A percentile compares a stretch with the other conserved stretches of the same genome.
These are phyloP conservation scores for Thelaira solivaga DNA, from an alignment of 2,888 invertebrate species.

Conservation along the genomic window DNA sequence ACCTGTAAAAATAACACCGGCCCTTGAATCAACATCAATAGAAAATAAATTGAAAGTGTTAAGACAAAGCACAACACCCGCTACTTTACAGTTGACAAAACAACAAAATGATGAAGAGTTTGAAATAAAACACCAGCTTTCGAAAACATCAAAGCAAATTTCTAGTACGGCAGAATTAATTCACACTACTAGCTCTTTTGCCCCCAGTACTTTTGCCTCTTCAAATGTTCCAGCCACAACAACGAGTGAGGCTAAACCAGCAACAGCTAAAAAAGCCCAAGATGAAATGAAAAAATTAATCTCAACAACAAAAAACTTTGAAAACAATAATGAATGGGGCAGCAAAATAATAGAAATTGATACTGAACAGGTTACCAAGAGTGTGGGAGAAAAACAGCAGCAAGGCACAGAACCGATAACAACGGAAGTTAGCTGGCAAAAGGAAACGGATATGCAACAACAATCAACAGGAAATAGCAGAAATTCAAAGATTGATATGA, in stretches of 20 bases:
- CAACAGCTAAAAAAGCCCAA: background rate
- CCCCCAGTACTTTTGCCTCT: slow-evolving; percentile 54
- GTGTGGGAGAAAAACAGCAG: slow-evolving; percentile 41
- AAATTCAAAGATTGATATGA: slow-evolving; percentile 37
- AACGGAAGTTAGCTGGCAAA: slow-evolving; percentile 56
- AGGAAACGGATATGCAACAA: slow-evolving; percentile 62
- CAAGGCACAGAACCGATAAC: slow-evolving; percentile 58
- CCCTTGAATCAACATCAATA: background rate
- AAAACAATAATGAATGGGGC: slow-evolving; percentile 42
- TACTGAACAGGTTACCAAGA: slow-evolving; percentile 42
- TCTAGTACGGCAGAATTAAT: background rate
- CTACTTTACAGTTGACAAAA: slow-evolving; percentile 20
- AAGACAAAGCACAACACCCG: slow-evolving; percentile 24
- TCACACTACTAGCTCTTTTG: slow-evolving; percentile 38
- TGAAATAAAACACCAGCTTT: background rate
- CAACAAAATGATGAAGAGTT: background rate
- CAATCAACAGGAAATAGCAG: slow-evolving; percentile 44
- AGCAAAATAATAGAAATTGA: slow-evolving; percentile 28
- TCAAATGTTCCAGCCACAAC: slow-evolving; percentile 62
- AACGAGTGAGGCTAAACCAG: slow-evolving; percentile 45
- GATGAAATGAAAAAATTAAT: slow-evolving; percentile 25
- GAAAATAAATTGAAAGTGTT: slow-evolving; percentile 62
- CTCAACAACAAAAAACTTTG: slow-evolving; percentile 8
- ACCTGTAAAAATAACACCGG: background rate
- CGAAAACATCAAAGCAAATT: background rate